Conservation (phyloP, 2,797 vertebrate genomes). For the Phrynocephalus forsythii region DNA sequence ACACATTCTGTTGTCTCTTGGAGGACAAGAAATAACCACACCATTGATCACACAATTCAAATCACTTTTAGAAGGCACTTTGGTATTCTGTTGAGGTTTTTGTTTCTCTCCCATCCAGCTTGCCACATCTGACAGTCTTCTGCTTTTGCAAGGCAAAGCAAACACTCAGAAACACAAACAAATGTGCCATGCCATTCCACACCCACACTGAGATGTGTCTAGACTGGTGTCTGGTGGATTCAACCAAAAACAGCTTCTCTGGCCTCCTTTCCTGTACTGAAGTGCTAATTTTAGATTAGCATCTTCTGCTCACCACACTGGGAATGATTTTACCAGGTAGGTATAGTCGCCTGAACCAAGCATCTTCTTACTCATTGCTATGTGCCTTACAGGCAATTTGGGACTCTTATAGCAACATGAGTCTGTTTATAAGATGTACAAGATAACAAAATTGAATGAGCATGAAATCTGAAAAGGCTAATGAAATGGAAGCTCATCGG, state of each 20-base stretch:
- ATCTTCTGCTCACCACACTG: conserved; percentile 28
- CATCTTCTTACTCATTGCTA: conserved; percentile 68
- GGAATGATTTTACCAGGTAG: conserved; percentile 61
- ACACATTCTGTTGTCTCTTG: background rate
- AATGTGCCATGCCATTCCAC: background rate
- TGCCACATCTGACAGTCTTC: background rate
- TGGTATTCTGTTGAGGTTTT: background rate
- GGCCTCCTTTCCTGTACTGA: background rate
- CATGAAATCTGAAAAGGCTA: conserved; percentile 59
- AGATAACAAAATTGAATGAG: conserved; percentile 65
- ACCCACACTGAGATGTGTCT: background rate
- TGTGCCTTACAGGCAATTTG: conserved; percentile 68
- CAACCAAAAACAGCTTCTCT: background rate
- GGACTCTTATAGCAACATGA: conserved; percentile 35
- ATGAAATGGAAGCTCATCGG: conserved; percentile 54
- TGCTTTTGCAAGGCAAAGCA: background rate
- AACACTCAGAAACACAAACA: background rate
- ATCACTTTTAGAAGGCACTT: background rate
- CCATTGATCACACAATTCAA: background rate
- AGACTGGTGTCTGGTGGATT: background rate
- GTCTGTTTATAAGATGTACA: conserved; percentile 1
- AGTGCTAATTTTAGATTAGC: background rate
- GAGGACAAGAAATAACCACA: background rate
- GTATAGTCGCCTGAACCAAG: conserved; percentile 55
- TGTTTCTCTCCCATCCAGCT: background rate